Evolutionary conservation across 2,113 vertebrate species (phyloP).

Genomic region (Tonatia bakeri): DNA sequence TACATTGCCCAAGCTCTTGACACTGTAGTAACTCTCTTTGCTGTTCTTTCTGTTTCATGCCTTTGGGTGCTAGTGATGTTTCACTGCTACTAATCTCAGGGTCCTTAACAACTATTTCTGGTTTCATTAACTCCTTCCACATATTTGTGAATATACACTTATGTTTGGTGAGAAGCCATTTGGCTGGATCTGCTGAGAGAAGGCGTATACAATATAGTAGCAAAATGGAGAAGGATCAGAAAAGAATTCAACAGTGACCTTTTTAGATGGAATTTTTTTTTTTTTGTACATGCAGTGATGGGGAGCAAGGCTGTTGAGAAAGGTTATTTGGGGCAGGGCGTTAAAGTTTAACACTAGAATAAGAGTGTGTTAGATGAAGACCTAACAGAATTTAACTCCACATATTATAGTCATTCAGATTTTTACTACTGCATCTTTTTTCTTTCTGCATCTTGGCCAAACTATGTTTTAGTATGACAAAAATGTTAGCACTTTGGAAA

Average conservation of each 20-base stretch:
- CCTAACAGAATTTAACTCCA: not conserved
- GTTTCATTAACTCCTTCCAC: not conserved
- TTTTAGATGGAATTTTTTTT: not conserved
- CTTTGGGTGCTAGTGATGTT: not conserved
- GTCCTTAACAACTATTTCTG: not conserved
- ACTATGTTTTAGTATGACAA: not conserved
- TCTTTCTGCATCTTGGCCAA: not conserved
- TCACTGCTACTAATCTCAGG: not conserved
- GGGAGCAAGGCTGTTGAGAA: not conserved
- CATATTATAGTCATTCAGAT: not conserved
- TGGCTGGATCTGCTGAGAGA: not conserved
- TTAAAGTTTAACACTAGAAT: slow-evolving; percentile 29
- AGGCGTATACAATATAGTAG: not conserved
- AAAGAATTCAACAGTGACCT: not conserved
- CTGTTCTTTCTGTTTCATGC: not conserved
- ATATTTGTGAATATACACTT: not conserved
- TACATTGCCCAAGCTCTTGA: not conserved
- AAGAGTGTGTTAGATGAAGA: not conserved
- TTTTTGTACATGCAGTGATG: not conserved
- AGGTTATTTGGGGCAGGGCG: not conserved
- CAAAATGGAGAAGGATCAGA: not conserved
- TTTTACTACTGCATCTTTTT: not conserved
- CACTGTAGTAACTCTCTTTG: not conserved
- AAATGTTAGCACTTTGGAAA: slow-evolving; percentile 5
- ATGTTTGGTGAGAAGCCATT: not conserved